Base-by-base conservation (phyloP, 2,797 vertebrate genomes). In the Naso thynnoides region DNA sequence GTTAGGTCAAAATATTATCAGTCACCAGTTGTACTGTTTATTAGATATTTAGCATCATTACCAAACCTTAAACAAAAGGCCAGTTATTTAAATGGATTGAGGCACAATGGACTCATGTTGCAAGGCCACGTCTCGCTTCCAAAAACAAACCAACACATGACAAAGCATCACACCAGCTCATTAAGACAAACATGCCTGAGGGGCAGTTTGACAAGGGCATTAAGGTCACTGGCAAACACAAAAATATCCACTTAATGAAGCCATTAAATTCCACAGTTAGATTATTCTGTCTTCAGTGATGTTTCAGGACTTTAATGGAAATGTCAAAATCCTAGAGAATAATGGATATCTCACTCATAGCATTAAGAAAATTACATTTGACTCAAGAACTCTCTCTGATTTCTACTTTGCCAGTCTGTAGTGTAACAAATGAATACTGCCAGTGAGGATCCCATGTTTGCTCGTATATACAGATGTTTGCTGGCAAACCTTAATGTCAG, bases 141-240 rank as follows among this genome's bases (percentile, higher is more conserved):
- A 49, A 72, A 61, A 49, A 18, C 23, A 42, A 62, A 26, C 4
- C 13, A 54, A 19, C 36, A 60, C 27, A 58, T 33, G 18, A 64
- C 27, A 38, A 38, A 52, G 3, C 14, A 18, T 55, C 56, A 16
- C 24, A 49, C 29, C 53, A 68, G 26, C 71, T 47, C 47, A 36
- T 49, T 0, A 61, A 1, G 23, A 38, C 19, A 48, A 59, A 78
- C 41, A 2, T 41, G 56, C 29, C 62, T 18, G 15, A 72, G 48
- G 50, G 50, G n/a, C 27, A 44, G 38, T 56, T 64, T 73, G 39
- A 59, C 15, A n/a, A 27, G 26, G 56, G 45, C 19, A n/a, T 33
- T 33, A 24, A 78, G 45, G 63, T 60, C 19, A 58, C 1, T 26
- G n/a, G 5, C 3, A 42, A 75, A 49, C 23, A 48, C 15, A 26